Conservation (phyloP, 2,797 vertebrate species). For the Varecia variegata region DNA sequence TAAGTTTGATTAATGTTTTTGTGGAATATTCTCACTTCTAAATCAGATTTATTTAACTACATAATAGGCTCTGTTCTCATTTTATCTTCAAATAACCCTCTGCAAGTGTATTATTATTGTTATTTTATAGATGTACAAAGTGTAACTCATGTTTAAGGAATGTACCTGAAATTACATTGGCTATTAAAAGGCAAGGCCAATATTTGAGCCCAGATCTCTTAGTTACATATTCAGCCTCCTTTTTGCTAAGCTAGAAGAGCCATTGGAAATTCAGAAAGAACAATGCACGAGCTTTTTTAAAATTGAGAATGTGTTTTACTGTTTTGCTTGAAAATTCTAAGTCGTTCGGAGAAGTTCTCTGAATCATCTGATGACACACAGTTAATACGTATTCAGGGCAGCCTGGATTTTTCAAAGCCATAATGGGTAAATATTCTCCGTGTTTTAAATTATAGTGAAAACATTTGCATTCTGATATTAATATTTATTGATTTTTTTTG, state of each 20-base stretch:
- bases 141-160: neutral
- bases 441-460: constrained; percentile 66
- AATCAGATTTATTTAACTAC: constrained; percentile 36
- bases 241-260: neutral
- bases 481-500: constrained; percentile 72
- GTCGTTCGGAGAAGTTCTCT: constrained; percentile 51
- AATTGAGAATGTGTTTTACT: neutral
- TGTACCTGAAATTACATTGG: neutral
- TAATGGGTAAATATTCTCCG: constrained; percentile 52
- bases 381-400: constrained; percentile 48
- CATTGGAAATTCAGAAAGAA: neutral
- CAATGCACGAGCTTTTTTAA: neutral
- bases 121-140: neutral
- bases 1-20: constrained; percentile 34
- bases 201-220: neutral
- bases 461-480: constrained; percentile 66
- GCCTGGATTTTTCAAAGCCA: constrained; percentile 36
- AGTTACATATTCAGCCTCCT: neutral
- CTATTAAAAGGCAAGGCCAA: neutral
- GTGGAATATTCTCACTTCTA: neutral
- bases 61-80: neutral
- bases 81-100: constrained; percentile 24
- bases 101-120: neutral
- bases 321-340: constrained; percentile 45
- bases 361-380: constrained; percentile 46